Evolutionary conservation across 2,888 invertebrate genomes (phyloP).

Genomic region (Suillia variegata): DNA sequence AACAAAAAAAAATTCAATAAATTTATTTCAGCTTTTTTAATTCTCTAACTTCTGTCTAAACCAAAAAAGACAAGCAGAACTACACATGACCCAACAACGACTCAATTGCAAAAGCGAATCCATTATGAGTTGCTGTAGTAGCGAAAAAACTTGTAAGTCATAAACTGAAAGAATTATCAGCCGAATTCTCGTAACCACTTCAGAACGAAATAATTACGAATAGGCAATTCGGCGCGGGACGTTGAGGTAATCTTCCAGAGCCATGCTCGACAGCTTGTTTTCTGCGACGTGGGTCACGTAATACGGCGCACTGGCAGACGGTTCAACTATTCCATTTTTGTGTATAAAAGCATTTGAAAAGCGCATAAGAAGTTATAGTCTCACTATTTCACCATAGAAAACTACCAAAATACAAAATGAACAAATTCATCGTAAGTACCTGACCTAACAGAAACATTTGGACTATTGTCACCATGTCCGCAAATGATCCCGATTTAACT

Average conservation of each 20-base stretch:
- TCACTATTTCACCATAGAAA: conserved; percentile 42
- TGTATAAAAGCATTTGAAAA: conserved; percentile 36
- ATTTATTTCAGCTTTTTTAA: too few relatives aligned
- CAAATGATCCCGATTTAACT: not conserved
- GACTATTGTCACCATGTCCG: not conserved
- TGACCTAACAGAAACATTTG: not conserved
- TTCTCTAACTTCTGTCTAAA: too few relatives aligned
- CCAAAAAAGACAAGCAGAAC: too few relatives aligned
- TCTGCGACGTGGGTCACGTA: conserved; percentile 29
- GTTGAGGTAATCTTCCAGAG: not conserved
- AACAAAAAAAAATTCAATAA: too few relatives aligned
- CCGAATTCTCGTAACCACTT: not conserved
- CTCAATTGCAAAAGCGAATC: not conserved
- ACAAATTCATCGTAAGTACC: conserved; percentile 43
- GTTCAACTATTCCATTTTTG: conserved; percentile 31
- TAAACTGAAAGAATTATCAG: not conserved
- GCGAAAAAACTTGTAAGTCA: not conserved
- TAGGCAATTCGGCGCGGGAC: not conserved
- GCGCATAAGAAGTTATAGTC: conserved; percentile 40
- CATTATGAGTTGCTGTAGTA: not conserved
- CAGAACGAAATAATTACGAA: not conserved
- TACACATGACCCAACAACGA: too few relatives aligned
- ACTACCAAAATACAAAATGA: conserved; percentile 43
- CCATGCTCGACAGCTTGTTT: too few relatives aligned
- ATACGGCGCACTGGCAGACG: conserved; percentile 7